These are phyloP conservation scores for Xestia sexstrigata DNA, from an alignment of 2,888 invertebrate genomes.

Conservation along the genomic window DNA sequence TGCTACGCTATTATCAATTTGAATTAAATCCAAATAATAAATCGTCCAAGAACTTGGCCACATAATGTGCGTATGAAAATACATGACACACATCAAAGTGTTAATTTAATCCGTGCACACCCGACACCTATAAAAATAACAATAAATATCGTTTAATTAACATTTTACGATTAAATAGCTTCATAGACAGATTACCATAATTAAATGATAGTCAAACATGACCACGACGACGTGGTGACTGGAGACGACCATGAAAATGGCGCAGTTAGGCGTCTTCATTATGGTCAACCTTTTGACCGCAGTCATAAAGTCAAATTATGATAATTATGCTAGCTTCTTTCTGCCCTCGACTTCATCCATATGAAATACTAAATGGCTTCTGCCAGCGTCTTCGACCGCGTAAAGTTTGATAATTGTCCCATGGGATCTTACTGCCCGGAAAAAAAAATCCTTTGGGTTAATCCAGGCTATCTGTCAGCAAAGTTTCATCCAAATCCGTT, in stretches of 20 bases:
- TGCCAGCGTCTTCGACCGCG: no score
- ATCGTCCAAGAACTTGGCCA: neutral
- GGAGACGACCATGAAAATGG: neutral
- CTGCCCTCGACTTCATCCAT: neutral
- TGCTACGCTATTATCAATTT: neutral
- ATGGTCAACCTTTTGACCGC: neutral
- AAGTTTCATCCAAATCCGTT: no score
- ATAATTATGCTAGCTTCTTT: neutral
- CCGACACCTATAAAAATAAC: conserved; percentile 21
- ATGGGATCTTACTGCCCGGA: no score
- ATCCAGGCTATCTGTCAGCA: no score
- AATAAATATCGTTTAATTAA: conserved; percentile 37
- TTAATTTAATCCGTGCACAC: conserved; percentile 34
- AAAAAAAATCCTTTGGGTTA: no score
- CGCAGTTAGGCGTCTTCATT: neutral
- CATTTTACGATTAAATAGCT: conserved; percentile 18
- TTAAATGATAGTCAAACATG: conserved; percentile 7
- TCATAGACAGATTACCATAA: conserved; percentile 13
- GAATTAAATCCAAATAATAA: conserved; percentile 26
- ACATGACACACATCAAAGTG: conserved; percentile 16
- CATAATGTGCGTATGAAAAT: conserved; percentile 9
- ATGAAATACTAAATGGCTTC: no score
- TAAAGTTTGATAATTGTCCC: no score
- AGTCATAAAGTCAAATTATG: neutral
- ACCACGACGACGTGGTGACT: neutral